Evolutionary conservation across 2,113 vertebrate genomes (phyloP).

Genomic region (Acrocephalus kingi): DNA sequence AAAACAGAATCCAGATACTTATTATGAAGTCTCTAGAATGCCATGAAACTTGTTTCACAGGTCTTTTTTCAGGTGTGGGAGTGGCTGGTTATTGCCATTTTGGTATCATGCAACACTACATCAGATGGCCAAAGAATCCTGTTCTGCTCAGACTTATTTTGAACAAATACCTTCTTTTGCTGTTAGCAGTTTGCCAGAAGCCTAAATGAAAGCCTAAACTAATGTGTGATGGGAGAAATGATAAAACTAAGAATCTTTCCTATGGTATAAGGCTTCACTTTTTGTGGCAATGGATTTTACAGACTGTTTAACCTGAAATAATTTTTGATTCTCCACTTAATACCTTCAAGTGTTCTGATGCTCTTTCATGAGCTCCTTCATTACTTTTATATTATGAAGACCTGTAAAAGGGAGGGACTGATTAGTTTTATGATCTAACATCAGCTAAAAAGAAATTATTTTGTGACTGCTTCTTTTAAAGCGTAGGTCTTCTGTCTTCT

Average conservation of each 20-base stretch:
- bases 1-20: neutral
- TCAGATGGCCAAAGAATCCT: neutral
- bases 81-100: neutral
- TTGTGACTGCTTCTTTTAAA: neutral
- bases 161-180: neutral
- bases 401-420: neutral
- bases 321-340: neutral
- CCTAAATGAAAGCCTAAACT: neutral
- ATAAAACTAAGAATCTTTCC: neutral
- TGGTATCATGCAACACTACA: neutral
- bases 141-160: neutral
- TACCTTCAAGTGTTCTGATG: neutral
- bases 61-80: neutral
- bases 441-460: neutral
- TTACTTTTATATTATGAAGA: neutral
- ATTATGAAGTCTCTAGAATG: neutral
- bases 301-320: neutral
- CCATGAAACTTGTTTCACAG: conserved; percentile 1
- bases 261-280: neutral
- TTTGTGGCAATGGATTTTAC: neutral
- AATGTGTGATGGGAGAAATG: neutral
- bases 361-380: neutral
- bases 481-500: neutral
- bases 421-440: neutral
- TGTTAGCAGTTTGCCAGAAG: neutral